Conservation (phyloP, 2,888 invertebrate species). For the Leptothorax acervorum region DNA sequence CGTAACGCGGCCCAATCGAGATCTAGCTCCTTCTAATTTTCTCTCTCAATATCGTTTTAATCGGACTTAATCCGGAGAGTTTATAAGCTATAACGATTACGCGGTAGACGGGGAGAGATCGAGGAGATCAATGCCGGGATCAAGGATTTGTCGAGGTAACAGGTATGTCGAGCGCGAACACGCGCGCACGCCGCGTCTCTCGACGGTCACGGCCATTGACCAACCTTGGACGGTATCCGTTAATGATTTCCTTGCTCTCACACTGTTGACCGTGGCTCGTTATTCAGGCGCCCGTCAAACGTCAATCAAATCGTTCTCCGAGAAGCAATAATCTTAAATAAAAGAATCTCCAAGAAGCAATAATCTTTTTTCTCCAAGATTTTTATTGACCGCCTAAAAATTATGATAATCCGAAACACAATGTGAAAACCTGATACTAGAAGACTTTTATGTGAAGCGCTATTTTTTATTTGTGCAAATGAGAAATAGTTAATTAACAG, state of each 20-base stretch:
- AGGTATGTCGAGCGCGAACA: slow-evolving; percentile 61
- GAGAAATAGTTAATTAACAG: background rate
- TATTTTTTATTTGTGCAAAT: background rate
- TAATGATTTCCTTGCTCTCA: slow-evolving; percentile 67
- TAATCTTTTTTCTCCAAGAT: background rate
- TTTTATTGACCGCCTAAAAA: background rate
- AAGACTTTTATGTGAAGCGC: background rate
- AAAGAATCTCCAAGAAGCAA: background rate
- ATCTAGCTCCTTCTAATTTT: slow-evolving; percentile 19
- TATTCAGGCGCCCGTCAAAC: slow-evolving; percentile 46
- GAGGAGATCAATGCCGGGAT: slow-evolving; percentile 60
- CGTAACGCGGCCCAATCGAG: slow-evolving; percentile 31
- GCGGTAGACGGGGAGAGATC: slow-evolving; percentile 8
- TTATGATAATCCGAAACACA: background rate
- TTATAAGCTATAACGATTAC: slow-evolving; percentile 30
- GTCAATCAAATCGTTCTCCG: slow-evolving; percentile 14
- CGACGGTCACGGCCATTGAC: slow-evolving; percentile 80
- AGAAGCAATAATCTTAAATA: background rate
- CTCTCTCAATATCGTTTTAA: slow-evolving; percentile 39
- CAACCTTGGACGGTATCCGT: slow-evolving; percentile 76
- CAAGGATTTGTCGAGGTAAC: slow-evolving; percentile 71
- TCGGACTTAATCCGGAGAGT: background rate
- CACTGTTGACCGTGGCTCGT: slow-evolving; percentile 46
- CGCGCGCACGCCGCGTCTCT: slow-evolving; percentile 24
- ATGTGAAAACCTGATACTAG: background rate